A percentile compares a stretch with the other conserved stretches of the same genome.
Conservation (phyloP, 2,113 vertebrate genomes). For the Rhinogobius similis region DNA sequence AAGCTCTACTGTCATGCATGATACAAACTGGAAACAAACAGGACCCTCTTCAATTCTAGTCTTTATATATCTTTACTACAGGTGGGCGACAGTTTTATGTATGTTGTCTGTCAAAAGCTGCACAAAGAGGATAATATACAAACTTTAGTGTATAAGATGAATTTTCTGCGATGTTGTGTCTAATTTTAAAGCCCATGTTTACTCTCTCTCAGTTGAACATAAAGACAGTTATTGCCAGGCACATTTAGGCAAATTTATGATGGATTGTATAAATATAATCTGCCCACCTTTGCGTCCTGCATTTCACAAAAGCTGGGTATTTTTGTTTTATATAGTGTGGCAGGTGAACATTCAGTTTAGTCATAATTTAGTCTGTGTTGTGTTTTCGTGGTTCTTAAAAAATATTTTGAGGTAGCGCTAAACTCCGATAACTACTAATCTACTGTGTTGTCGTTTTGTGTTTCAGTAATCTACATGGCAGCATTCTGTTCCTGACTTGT, state of each 20-base stretch:
- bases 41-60: too few species aligned
- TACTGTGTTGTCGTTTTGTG: neutral
- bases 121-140: too few species aligned
- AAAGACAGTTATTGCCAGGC: neutral
- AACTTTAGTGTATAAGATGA: too few species aligned
- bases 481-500: conserved; percentile 97
- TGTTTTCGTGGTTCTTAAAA: too few species aligned
- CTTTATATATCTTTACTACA: neutral
- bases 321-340: too few species aligned
- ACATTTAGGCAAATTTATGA: neutral
- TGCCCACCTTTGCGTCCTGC: too few species aligned
- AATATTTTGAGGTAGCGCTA: too few species aligned
- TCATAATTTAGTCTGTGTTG: too few species aligned
- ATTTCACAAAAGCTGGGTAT: too few species aligned
- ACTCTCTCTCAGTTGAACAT: neutral
- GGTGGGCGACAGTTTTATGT: neutral
- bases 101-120: neutral
- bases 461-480: conserved; percentile 87
- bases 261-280: neutral
- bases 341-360: too few species aligned
- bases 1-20: too few species aligned
- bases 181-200: neutral
- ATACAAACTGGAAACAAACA: too few species aligned
- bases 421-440: neutral
- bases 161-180: neutral